These are phyloP conservation scores for Idaea aversata DNA, from an alignment of 2,888 invertebrate genomes.

Conservation along the genomic window DNA sequence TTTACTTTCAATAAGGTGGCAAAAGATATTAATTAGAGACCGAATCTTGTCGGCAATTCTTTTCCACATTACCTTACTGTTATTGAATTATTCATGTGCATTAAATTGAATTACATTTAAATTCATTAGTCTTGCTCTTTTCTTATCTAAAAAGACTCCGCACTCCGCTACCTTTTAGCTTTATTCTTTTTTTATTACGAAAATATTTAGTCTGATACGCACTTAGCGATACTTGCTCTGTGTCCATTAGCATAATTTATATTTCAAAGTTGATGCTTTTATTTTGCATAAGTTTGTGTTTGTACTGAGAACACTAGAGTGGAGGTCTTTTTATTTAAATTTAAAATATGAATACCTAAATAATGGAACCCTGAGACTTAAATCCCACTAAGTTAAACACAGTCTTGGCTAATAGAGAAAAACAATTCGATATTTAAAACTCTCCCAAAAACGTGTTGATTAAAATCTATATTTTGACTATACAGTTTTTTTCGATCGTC, in stretches of 20 bases:
- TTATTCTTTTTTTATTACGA: constrained; percentile 31
- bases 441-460: not conserved
- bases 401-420: not conserved
- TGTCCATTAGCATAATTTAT: constrained; percentile 19
- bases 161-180: constrained; percentile 28
- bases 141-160: constrained; percentile 34
- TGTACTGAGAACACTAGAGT: not conserved
- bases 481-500: too few species aligned
- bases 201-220: not conserved
- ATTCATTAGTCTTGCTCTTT: constrained; percentile 59
- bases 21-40: constrained; percentile 64
- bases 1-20: constrained; percentile 30
- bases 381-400: not conserved
- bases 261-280: not conserved
- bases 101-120: constrained; percentile 75
- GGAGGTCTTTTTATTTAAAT: not conserved
- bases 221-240: constrained; percentile 5
- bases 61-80: constrained; percentile 66
- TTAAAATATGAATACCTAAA: not conserved
- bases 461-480: too few species aligned
- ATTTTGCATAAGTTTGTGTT: not conserved
- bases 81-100: constrained; percentile 74
- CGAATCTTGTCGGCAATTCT: constrained; percentile 62
- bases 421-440: not conserved
- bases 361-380: not conserved